Percentiles rank a stretch among this genome's conserved stretches.
phyloP scores from a whole-genome alignment of 2,797 vertebrate species.

The Lutra lutra region DNA sequence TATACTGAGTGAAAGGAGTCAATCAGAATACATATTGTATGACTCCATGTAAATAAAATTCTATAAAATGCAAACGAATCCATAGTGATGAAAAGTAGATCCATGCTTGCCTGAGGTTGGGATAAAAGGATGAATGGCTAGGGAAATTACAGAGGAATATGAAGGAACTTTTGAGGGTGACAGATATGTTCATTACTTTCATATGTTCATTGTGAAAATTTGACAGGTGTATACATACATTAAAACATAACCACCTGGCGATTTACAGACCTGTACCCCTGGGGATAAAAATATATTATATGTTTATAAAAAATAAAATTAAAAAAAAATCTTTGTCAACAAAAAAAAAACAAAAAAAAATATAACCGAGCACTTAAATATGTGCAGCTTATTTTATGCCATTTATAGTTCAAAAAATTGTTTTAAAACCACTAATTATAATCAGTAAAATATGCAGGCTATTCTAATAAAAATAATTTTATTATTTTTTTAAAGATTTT shows the following conservation, averaged over 20 bases:
- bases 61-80: not conserved
- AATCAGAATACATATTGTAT: not conserved
- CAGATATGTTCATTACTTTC: not conserved
- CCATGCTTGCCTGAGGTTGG: not conserved
- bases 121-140: not conserved
- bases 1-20: not conserved
- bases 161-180: not conserved
- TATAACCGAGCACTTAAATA: not conserved
- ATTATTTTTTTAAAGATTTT: no score
- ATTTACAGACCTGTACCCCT: no score
- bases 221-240: not conserved
- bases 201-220: not conserved
- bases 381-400: not conserved
- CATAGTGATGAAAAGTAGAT: not conserved
- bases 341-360: no score
- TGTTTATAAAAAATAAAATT: no score
- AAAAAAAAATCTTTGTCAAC: no score
- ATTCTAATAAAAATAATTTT: not conserved
- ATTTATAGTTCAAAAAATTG: not conserved
- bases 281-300: no score
- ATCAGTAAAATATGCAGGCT: not conserved
- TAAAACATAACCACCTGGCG: not conserved
- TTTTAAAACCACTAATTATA: not conserved
- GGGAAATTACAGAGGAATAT: not conserved
- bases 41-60: not conserved